Evolutionary conservation across 2,888 invertebrate genomes (phyloP).

Genomic region (Prosopocoilus inquinatus): DNA sequence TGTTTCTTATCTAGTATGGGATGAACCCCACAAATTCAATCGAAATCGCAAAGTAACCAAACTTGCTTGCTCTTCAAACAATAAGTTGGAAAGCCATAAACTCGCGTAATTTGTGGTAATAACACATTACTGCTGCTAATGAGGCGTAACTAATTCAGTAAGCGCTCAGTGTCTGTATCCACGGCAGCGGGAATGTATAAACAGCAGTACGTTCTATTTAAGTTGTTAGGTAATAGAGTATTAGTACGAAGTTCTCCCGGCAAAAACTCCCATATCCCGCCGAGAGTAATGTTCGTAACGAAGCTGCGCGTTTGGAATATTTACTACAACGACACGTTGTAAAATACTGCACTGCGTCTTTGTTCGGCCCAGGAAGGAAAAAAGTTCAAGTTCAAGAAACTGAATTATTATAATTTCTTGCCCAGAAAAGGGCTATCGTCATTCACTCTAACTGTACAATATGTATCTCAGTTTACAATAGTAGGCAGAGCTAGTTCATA

Average conservation of each 20-base stretch:
- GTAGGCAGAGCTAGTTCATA: no score
- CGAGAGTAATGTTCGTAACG: constrained; percentile 21
- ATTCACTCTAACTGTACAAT: no score
- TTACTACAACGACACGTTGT: constrained; percentile 15
- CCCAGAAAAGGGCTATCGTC: no score
- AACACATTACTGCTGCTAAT: constrained; percentile 6
- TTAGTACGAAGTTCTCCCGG: neutral
- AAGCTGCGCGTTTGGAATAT: constrained; percentile 18
- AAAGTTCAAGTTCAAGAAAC: no score
- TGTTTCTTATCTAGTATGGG: no score
- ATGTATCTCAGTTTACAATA: no score
- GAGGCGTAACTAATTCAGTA: constrained; percentile 12
- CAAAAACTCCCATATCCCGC: constrained; percentile 15
- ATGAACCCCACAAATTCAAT: no score
- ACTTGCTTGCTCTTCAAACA: neutral
- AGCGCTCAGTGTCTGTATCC: neutral
- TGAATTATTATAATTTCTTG: no score
- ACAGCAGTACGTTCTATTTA: neutral
- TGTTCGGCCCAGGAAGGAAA: neutral
- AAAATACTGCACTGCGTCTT: constrained; percentile 19
- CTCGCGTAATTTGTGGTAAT: constrained; percentile 1
- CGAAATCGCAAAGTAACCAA: no score
- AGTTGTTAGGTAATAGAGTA: constrained; percentile 1
- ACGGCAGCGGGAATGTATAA: neutral
- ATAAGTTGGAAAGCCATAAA: constrained; percentile 1